Evolutionary conservation across 2,113 vertebrate genomes (phyloP).

Genomic region (Rana temporaria): DNA sequence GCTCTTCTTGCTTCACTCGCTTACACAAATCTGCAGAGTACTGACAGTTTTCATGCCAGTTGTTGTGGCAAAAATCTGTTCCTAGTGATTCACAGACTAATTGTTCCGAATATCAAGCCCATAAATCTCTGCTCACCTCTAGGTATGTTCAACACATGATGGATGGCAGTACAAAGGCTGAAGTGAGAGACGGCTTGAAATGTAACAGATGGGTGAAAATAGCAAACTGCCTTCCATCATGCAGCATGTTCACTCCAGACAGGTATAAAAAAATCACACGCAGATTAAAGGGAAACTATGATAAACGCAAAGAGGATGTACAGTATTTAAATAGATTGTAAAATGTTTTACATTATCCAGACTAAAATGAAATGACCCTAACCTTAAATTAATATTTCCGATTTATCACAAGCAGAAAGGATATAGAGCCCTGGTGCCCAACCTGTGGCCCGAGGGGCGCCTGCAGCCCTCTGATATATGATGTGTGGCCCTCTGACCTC

Average conservation of each 20-base stretch:
- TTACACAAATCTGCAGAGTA: neutral
- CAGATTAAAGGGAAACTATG: too few species aligned
- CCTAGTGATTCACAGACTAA: neutral
- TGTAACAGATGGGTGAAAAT: neutral
- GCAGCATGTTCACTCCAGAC: neutral
- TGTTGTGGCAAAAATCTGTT: neutral
- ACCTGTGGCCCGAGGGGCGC: too few species aligned
- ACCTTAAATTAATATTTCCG: too few species aligned
- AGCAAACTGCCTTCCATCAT: constrained; percentile 15
- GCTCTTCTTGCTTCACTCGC: neutral
- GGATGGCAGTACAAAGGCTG: neutral
- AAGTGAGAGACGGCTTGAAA: constrained; percentile 13
- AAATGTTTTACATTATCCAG: too few species aligned
- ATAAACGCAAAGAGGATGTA: too few species aligned
- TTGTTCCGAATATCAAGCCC: neutral
- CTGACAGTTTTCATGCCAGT: neutral
- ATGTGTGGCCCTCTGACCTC: too few species aligned
- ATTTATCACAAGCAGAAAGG: too few species aligned
- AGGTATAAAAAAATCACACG: too few species aligned
- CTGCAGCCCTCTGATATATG: too few species aligned
- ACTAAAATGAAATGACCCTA: too few species aligned
- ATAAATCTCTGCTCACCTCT: constrained; percentile 20
- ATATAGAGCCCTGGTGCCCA: too few species aligned
- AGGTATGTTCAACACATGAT: constrained; percentile 17
- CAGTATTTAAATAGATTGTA: too few species aligned